A percentile compares a stretch with the other conserved stretches of the same genome.
phyloP scores from a whole-genome alignment of 2,888 invertebrate species.

The Leptinotarsa haldemani region DNA sequence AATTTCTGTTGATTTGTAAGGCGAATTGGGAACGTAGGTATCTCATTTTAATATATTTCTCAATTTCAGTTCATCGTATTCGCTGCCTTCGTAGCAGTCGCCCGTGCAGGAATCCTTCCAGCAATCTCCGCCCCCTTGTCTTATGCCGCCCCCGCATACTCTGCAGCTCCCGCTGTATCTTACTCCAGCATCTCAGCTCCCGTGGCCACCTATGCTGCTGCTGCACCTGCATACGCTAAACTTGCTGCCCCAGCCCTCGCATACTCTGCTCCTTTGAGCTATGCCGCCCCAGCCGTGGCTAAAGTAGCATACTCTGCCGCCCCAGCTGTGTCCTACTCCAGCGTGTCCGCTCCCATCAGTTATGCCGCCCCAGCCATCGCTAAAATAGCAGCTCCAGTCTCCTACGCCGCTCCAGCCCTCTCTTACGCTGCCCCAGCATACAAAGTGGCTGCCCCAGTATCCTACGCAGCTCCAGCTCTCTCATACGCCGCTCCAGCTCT shows the following conservation, averaged over 20 bases:
- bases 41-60: conserved; percentile 6
- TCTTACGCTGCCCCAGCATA: conserved; percentile 37
- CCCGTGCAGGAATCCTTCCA: conserved; percentile 49
- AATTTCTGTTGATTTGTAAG: no score
- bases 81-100: conserved; percentile 53
- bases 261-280: conserved; percentile 48
- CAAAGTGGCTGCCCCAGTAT: conserved; percentile 51
- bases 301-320: conserved; percentile 43
- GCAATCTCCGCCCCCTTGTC: neutral
- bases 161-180: conserved; percentile 52
- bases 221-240: conserved; percentile 47
- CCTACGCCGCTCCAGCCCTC: conserved; percentile 44
- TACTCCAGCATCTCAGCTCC: conserved; percentile 29
- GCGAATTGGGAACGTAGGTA: neutral
- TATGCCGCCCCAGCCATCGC: conserved; percentile 38
- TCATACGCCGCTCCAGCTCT: conserved; percentile 62
- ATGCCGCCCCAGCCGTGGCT: conserved; percentile 37
- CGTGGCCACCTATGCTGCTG: conserved; percentile 52
- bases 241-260: conserved; percentile 48
- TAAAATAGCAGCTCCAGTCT: conserved; percentile 33
- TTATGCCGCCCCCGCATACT: conserved; percentile 49
- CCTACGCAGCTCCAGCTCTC: conserved; percentile 49
- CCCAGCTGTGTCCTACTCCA: conserved; percentile 48
- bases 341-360: conserved; percentile 33
- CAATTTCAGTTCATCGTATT: conserved; percentile 53